Base-by-base conservation (phyloP, 1,140 invertebrate species). In the Trachymyrmex cornetzi region DNA sequence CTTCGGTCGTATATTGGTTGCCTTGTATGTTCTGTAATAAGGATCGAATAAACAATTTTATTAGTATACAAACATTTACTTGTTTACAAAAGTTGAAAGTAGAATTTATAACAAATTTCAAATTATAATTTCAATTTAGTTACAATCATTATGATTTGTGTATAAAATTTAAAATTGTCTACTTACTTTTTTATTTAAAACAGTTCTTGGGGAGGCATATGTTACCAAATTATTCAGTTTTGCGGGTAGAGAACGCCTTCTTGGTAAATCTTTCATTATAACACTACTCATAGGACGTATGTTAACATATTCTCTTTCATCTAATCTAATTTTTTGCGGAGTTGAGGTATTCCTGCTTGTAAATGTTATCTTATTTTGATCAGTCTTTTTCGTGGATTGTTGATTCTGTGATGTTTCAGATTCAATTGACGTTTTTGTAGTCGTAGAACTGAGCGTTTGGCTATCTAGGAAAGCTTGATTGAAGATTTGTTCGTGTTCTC, bases 181-280 rank as follows among this genome's bases (percentile, higher is more conserved):
- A 87, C 74, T 92, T 88, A 93, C 93, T 72, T 57, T 75, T 85
- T 81, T 91, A 44, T 75, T 50, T 50, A 50, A 86, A 69, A 91
- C 9, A 92, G 63, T 89, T 19, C 90, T 94, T 48, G 81, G 69
- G 38, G 87, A 11, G 22, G 0, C 64, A 66, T 67, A 77, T 44
- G 11, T 44, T 12, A 55, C 85, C 44, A 92, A 80, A 69, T 89
- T 87, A 24, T 84, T 85, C 14, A 94, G 77, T 9, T 81, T 82
- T 38, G 91, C 88, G 0, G 93, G 93, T n/a, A 94, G 64, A 53
- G 93, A 94, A 87, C 91, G 87, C 75, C 93, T 88, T 64, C 92
- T 91, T 7, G 69, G 72, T 30, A 69, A 6, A 27, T 81, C 86
- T 57, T 63, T 91, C 16, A 86, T 77, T 7, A 27, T 0, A 7